Base-by-base conservation (phyloP, 2,113 vertebrate species). In the Toxotes jaculatrix region DNA sequence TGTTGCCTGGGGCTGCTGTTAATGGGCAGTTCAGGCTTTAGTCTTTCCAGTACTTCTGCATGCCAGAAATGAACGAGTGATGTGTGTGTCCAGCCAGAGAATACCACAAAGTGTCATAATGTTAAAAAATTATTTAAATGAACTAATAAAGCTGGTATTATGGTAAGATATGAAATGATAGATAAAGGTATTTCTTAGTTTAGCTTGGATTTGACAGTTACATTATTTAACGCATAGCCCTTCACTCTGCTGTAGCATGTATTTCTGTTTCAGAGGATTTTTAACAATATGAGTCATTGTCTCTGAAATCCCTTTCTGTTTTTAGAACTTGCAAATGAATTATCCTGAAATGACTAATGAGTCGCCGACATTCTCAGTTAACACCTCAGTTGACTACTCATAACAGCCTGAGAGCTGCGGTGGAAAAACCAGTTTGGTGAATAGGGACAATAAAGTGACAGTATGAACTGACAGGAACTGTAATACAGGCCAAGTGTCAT, bases 401-500 rank as follows among this genome's bases (percentile, higher is more conserved):
- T 32, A 19, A 51, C 57, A 6, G n/a, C n/a, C n/a, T 17, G 16
- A 59, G 19, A 36, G 36, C 34, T 36, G 16, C 19, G 4, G 43
- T 73, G 27, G 87, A 64, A 70, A 76, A 88, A 88, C 72, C 42
- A 21, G 88, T 89, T 88, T 75, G 55, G 51, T 49, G n/a, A 75
- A 65, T 36, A 31, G 0, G 21, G 1, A 51, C 42, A 31, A 68
- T 49, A 71, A 75, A 72, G 75, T 76, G 63, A 71, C 27, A 2
- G 40, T 27, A 34, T 51, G 23, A 61, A 49, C 19, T 62, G 32
- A 51, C 38, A 49, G 5, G 17, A 31, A 3, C 5, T n/a, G 32
- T 14, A 32, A 3, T 40, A 19, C 21, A 36, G 27, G n/a, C 31
- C n/a, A 31, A 62, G 13, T n/a, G 21, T 38, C n/a, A n/a, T 49